Evolutionary conservation across 2,113 vertebrate genomes (phyloP).

Genomic region (Spea multiplicata): DNA sequence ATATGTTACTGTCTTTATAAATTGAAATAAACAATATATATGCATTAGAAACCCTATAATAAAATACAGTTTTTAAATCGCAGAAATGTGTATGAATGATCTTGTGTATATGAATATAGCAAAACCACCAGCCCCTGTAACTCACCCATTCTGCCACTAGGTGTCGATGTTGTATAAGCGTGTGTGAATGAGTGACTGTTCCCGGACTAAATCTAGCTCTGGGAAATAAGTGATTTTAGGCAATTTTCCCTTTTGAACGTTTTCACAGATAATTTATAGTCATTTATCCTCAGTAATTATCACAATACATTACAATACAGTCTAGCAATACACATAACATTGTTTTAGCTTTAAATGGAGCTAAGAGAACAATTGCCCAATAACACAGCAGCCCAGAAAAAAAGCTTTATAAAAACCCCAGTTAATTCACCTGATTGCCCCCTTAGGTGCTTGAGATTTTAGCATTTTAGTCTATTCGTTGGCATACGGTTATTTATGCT

Average conservation of each 20-base stretch:
- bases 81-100: too few relatives aligned
- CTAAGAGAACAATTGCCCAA: not conserved
- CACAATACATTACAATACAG: not conserved
- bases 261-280: not conserved
- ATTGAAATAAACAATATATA: too few relatives aligned
- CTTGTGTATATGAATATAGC: too few relatives aligned
- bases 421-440: too few relatives aligned
- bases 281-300: slow-evolving; percentile 5
- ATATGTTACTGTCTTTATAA: too few relatives aligned
- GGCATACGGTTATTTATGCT: too few relatives aligned
- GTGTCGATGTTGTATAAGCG: not conserved
- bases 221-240: not conserved
- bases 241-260: not conserved
- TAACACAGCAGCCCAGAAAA: too few relatives aligned
- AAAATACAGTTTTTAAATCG: too few relatives aligned
- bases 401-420: too few relatives aligned
- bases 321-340: not conserved
- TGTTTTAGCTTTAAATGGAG: not conserved
- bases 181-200: not conserved
- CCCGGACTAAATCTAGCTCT: not conserved
- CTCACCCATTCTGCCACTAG: not conserved
- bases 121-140: not conserved
- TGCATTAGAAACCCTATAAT: too few relatives aligned
- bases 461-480: too few relatives aligned
- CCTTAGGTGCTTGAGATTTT: too few relatives aligned